Evolutionary conservation across 2,113 vertebrate species (phyloP).

Genomic region (Hydrochoerus hydrochaeris): DNA sequence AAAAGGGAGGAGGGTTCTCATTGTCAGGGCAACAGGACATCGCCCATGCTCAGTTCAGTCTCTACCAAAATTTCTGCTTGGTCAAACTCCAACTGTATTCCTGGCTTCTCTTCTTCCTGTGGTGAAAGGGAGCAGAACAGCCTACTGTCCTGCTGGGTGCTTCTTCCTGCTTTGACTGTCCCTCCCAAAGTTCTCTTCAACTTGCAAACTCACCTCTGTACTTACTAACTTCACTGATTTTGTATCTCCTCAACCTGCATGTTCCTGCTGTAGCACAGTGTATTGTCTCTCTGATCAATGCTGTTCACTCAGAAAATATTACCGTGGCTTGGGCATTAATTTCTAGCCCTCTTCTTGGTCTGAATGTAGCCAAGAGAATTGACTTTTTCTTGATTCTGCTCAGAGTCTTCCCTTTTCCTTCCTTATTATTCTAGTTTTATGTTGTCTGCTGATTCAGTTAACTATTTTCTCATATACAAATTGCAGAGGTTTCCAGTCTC

Average conservation of each 20-base stretch:
- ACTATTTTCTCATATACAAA: neutral
- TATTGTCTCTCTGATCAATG: neutral
- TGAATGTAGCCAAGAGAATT: neutral
- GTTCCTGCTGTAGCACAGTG: neutral
- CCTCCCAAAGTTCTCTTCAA: constrained; percentile 50
- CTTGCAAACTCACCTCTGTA: neutral
- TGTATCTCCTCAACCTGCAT: constrained; percentile 18
- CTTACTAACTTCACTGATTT: constrained; percentile 36
- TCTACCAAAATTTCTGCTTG: constrained; percentile 33
- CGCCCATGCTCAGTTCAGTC: neutral
- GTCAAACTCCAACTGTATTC: constrained; percentile 58
- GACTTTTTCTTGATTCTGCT: neutral
- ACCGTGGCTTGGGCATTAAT: neutral
- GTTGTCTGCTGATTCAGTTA: neutral
- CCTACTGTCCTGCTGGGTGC: neutral
- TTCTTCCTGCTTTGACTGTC: constrained; percentile 26
- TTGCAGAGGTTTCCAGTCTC: neutral
- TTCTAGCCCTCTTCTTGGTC: neutral
- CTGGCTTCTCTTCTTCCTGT: constrained; percentile 59
- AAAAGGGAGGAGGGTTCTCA: neutral
- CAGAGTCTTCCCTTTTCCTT: neutral
- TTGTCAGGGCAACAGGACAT: constrained; percentile 13
- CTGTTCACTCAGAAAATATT: neutral
- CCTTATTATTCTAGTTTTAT: neutral
- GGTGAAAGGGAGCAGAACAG: constrained; percentile 46